Evolutionary conservation across 2,888 invertebrate genomes (phyloP), one percentile per base, ranked within the genome.

Genomic region (Rhimphoctona megacephalus): DNA sequence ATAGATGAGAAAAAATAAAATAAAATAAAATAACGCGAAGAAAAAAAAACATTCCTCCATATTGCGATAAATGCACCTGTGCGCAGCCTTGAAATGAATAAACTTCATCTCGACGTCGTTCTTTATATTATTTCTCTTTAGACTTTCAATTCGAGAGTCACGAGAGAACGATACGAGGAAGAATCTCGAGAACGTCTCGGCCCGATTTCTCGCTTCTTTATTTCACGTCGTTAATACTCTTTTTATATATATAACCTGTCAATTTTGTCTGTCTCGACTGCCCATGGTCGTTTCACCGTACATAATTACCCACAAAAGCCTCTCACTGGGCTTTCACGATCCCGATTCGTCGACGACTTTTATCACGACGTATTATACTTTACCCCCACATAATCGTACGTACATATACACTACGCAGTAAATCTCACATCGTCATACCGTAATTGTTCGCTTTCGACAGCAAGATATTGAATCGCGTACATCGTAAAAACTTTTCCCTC

Each of bases 111-210:
- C 49, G 49, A 43, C 43, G 39, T 14, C 54, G 30, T 6, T 66
- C 33, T 30, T 64, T 46, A 52, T 33, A 52, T 78, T 78, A 61
- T 52, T 52, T 36, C 67, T 36, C 33, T 73, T 25, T 39, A 33
- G 79, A 82, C 82, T 85, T 85, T 83, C 85, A 82, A 80, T 85
- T 85, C 54, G 82, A 85, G 82, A 85, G 85, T 81, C 66, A n/a
- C 46, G n/a, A 46, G 30, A 49, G 25, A 61, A 30, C 25, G 49
- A 22, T 14, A 25, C 57, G 77, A 49, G 33, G 46, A 77, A 49
- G 22, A 11, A 49, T 77, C 77, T 82, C 43, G 85, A 74, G 82
- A 85, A 57, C 64, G 52, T 76, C 69, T 81, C 79, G 70, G 43
- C 80, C 72, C 73, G 82, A 83, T 79, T 85, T 85, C 81, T 72